Conservation (phyloP, 2,888 invertebrate genomes). For the Patella pellucida region DNA sequence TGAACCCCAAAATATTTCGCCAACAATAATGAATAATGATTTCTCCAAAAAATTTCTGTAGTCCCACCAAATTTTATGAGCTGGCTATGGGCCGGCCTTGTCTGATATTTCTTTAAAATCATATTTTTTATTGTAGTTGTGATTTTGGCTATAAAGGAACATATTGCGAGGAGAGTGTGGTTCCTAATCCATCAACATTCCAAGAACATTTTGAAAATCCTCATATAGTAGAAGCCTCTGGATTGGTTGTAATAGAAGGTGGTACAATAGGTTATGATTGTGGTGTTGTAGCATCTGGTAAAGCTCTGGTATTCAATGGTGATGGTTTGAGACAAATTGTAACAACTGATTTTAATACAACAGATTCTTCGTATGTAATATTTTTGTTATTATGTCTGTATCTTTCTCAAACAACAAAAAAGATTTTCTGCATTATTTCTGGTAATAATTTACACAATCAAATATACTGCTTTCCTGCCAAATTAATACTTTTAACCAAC, state of each 20-base stretch:
- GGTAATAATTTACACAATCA: no score
- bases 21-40: no score
- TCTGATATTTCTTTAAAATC: no score
- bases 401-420: no score
- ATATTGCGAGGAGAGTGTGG: constrained; percentile 57
- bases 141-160: constrained; percentile 69
- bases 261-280: constrained; percentile 66
- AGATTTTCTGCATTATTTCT: no score
- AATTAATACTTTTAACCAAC: no score
- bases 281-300: constrained; percentile 67
- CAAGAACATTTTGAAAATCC: constrained; percentile 57
- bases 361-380: constrained; percentile 53
- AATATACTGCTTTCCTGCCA: no score
- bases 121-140: constrained; percentile 57
- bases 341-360: constrained; percentile 69
- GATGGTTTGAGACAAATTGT: constrained; percentile 58
- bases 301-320: constrained; percentile 67
- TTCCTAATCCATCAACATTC: constrained; percentile 46
- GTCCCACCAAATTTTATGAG: no score
- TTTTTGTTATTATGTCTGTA: no score
- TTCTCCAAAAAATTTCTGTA: no score
- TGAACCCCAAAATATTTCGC: no score
- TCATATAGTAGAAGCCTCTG: constrained; percentile 39
- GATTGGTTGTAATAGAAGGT: constrained; percentile 53
- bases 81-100: no score